Evolutionary conservation across 2,113 vertebrate genomes (phyloP), one percentile per base, ranked within the genome.

Genomic region (Ctenomys sociabilis): DNA sequence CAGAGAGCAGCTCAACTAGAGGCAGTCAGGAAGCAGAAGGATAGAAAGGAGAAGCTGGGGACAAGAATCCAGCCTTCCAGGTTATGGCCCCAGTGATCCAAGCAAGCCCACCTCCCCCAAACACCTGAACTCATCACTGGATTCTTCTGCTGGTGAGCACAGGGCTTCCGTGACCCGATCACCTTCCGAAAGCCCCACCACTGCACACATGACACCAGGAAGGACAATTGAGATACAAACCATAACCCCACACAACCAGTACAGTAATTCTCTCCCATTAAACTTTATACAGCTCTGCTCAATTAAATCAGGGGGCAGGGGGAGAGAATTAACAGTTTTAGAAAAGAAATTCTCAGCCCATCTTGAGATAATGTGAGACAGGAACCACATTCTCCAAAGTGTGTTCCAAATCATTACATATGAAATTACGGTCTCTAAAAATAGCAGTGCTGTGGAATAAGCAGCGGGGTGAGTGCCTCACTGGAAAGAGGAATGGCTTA

Each of bases 351-450:
- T 88, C 9, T 93, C 85, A 43, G 85, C n/a, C 40, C 92, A 90
- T 52, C 85, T 81, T 78, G 75, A 94, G 75, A 94, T 93, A 85
- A 78, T 37, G 8, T 93, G 28, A 97, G 43, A 19, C 66, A 35
- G 59, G 40, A 95, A 70, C 64, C 85, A 75, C 73, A 95, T 95
- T 96, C 90, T 28, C 52, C 49, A 96, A 94, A 70, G 49, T 72
- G 32, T 77, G 35, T 92, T 87, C 77, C 86, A 95, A 93, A 93
- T 95, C 88, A 91, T 88, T 81, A 73, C 54, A 40, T 85, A 77
- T 83, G 37, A 95, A 85, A 86, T 85, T 30, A 90, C n/a, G 81
- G 75, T 95, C 49, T 96, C 63, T 92, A 87, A 94, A 94, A 94
- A 80, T 64, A 95, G 57, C 32, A 63, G 12, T 30, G 13, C 70